These are phyloP conservation scores for Tor tambroides DNA, from an alignment of 2,113 vertebrate genomes.

Conservation along the genomic window DNA sequence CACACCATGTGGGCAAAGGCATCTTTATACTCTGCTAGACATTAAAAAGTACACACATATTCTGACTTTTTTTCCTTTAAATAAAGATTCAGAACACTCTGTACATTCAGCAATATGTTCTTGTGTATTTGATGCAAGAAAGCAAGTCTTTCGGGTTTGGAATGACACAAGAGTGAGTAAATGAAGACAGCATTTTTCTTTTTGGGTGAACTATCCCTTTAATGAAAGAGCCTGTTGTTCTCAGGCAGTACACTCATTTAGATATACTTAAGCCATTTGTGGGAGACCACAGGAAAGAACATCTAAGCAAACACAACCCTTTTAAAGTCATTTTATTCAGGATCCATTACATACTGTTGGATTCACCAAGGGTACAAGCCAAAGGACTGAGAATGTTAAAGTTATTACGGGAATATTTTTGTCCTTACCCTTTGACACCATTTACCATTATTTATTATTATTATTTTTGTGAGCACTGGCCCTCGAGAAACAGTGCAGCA, in stretches of 20 bases:
- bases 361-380: slow-evolving; percentile 54
- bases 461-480: slow-evolving; percentile 34
- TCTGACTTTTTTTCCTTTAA: not conserved
- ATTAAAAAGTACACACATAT: not conserved
- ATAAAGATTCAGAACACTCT: not conserved
- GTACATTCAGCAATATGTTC: not conserved
- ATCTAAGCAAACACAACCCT: slow-evolving; percentile 23
- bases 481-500: slow-evolving; percentile 29
- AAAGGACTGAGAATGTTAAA: slow-evolving; percentile 47
- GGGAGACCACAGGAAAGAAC: slow-evolving; percentile 52
- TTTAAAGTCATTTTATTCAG: slow-evolving; percentile 56
- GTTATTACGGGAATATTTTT: slow-evolving; percentile 42
- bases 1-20: not conserved
- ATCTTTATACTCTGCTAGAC: not conserved
- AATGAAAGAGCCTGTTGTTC: slow-evolving; percentile 5
- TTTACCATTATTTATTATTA: slow-evolving; percentile 22
- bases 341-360: slow-evolving; percentile 51
- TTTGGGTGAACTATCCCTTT: not conserved
- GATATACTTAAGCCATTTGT: not conserved
- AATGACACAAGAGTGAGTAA: not conserved
- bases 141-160: not conserved
- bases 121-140: not conserved
- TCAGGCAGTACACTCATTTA: slow-evolving; percentile 7
- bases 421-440: slow-evolving; percentile 26
- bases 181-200: not conserved